Conservation (phyloP, 1,140 invertebrate genomes). For the Atopsyche davidsoni region DNA sequence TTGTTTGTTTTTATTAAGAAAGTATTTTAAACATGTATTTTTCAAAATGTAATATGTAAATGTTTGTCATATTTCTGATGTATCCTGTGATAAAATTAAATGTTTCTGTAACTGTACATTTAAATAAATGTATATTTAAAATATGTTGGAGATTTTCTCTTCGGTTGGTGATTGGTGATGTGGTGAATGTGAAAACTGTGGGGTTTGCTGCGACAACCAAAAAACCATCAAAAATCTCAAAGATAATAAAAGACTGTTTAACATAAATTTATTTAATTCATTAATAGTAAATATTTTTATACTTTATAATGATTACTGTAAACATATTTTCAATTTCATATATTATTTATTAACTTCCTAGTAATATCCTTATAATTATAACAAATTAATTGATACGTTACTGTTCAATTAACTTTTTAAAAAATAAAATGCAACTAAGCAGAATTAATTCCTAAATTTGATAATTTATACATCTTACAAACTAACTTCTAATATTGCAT, state of each 20-base stretch:
- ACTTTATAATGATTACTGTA: conserved; percentile 12
- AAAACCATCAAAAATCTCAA: background rate
- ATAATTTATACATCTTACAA: background rate
- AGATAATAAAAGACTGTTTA: conserved; percentile 3
- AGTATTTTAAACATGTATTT: no score
- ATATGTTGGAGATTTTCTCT: no score
- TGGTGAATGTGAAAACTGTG: no score
- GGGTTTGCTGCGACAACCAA: no score
- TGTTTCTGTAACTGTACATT: no score
- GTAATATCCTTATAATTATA: background rate
- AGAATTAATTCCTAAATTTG: background rate
- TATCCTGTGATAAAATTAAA: no score
- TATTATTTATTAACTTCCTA: background rate
- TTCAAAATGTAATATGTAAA: no score
- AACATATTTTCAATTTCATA: background rate
- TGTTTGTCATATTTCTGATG: no score
- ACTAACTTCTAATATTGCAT: conserved; percentile 26
- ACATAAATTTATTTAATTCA: conserved; percentile 17
- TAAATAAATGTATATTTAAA: no score
- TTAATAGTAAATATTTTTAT: conserved; percentile 10
- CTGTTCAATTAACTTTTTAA: background rate
- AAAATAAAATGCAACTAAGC: background rate
- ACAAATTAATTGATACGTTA: background rate
- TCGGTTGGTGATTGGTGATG: no score
- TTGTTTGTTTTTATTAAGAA: no score